Evolutionary conservation across 2,888 invertebrate species (phyloP).

Genomic region (Oscheius sp.): DNA sequence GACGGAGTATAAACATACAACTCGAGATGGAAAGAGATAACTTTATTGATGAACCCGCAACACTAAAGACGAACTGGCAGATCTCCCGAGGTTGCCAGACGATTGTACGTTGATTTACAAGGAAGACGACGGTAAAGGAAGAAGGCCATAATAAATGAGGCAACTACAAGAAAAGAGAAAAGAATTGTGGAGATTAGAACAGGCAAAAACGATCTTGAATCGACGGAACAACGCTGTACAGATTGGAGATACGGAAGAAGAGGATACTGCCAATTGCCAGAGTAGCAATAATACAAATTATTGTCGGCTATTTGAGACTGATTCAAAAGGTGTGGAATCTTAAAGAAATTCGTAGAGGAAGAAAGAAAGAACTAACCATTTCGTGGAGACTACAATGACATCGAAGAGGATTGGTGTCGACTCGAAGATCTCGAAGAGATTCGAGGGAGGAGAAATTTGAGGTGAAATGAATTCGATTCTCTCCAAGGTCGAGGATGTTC

Average conservation of each 20-base stretch:
- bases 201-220: conserved; percentile 42
- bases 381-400: conserved; percentile 63
- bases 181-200: conserved; percentile 52
- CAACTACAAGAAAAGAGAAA: conserved; percentile 47
- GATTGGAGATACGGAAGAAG: conserved; percentile 55
- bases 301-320: conserved; percentile 53
- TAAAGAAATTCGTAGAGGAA: neutral
- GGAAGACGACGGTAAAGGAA: conserved; percentile 33
- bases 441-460: conserved; percentile 49
- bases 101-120: conserved; percentile 37
- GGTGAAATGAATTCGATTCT: conserved; percentile 58
- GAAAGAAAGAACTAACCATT: conserved; percentile 36
- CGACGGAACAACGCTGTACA: conserved; percentile 47
- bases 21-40: neutral
- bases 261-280: conserved; percentile 63
- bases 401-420: conserved; percentile 58
- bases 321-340: conserved; percentile 41
- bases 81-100: conserved; percentile 31
- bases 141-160: conserved; percentile 42
- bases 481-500: conserved; percentile 51
- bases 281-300: conserved; percentile 58
- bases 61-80: conserved; percentile 17
- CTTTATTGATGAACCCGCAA: neutral
- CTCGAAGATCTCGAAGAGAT: conserved; percentile 34
- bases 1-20: neutral